Evolutionary conservation across 2,888 invertebrate species (phyloP).

Genomic region (Caenorhabditis sp.): DNA sequence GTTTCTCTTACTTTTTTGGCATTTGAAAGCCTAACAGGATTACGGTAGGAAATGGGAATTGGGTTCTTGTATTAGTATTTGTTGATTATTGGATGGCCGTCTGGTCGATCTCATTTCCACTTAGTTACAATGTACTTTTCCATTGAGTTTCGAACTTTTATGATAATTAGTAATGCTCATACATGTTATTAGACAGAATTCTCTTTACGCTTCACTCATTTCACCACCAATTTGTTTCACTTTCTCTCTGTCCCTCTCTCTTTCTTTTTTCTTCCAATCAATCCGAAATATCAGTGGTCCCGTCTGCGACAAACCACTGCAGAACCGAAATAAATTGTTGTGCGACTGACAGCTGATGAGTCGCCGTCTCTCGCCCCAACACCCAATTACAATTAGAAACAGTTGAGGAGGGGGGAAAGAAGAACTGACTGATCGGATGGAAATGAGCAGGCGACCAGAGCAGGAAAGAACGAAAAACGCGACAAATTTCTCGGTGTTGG

Average conservation of each 20-base stretch:
- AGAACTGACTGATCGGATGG: conserved; percentile 51
- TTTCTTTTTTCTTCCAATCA: not conserved
- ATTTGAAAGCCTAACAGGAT: not conserved
- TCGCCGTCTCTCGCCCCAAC: conserved; percentile 16
- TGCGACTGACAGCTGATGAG: conserved; percentile 38
- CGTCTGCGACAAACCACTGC: conserved; percentile 36
- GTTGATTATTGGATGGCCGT: too few relatives aligned
- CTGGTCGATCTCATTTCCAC: too few relatives aligned
- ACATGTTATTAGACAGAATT: too few relatives aligned
- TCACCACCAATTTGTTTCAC: too few relatives aligned
- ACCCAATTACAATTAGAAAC: conserved; percentile 57
- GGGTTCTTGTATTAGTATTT: too few relatives aligned
- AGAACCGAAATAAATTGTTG: conserved; percentile 27
- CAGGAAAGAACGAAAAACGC: conserved; percentile 51
- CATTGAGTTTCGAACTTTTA: too few relatives aligned
- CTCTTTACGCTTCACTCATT: too few relatives aligned
- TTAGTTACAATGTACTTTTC: too few relatives aligned
- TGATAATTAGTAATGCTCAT: too few relatives aligned
- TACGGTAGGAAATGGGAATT: conserved; percentile 10
- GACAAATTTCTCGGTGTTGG: conserved; percentile 49
- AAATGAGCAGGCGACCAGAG: conserved; percentile 51
- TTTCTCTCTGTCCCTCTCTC: too few relatives aligned
- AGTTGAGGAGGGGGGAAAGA: conserved; percentile 25
- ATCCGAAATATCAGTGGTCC: conserved; percentile 14
- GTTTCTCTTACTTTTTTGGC: not conserved